Percentiles rank a stretch among this genome's conserved stretches.
phyloP scores from a whole-genome alignment of 2,888 invertebrate genomes.

The Rhogogaster chlorosoma region DNA sequence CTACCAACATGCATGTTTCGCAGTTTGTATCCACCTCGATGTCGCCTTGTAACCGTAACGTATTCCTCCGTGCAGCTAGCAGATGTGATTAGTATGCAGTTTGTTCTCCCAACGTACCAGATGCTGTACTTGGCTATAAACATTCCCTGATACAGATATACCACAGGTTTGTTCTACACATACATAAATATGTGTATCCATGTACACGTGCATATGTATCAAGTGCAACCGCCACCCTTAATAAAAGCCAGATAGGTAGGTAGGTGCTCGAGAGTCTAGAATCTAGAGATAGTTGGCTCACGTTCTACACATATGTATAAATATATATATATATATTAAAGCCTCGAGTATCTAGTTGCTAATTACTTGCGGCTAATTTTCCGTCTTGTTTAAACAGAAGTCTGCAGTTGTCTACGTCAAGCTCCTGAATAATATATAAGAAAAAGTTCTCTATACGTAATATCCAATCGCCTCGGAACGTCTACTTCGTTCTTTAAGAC shows the following conservation, averaged over 20 bases:
- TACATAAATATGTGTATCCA: neutral
- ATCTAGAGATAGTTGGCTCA: neutral
- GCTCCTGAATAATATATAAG: neutral
- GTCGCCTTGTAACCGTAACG: conserved; percentile 41
- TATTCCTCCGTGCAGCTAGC: conserved; percentile 55
- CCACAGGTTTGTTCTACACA: neutral
- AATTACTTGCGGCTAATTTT: conserved; percentile 14
- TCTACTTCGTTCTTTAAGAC: no score
- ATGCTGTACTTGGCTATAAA: conserved; percentile 62
- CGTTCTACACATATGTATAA: no score
- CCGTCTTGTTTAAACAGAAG: neutral
- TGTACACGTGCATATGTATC: neutral
- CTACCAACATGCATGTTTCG: neutral
- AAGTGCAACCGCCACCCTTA: conserved; percentile 13
- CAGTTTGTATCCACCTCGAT: neutral
- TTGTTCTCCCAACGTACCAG: conserved; percentile 69
- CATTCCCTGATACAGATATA: neutral
- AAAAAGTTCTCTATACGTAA: neutral
- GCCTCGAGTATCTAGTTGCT: neutral
- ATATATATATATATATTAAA: neutral
- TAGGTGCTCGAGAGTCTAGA: neutral
- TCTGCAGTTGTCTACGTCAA: neutral
- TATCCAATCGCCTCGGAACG: no score
- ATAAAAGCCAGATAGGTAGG: neutral
- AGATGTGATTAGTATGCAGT: conserved; percentile 74